Base-by-base conservation (phyloP, 2,113 vertebrate genomes). In the Dromiciops gliroides region DNA sequence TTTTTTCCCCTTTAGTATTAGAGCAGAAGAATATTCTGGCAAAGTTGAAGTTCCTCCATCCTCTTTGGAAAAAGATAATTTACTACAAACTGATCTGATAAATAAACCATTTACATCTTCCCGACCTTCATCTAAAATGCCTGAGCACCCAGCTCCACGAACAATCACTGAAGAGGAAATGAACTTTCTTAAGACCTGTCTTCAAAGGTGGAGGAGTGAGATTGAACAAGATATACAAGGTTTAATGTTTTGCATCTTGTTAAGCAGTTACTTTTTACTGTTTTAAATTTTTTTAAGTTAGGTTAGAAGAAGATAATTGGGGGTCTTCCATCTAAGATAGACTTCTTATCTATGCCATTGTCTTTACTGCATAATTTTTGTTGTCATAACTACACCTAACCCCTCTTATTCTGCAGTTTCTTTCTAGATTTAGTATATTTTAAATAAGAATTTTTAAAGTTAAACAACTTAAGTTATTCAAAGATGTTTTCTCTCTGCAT, bases 181-280 rank as follows among this genome's bases (percentile, higher is more conserved):
- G 88, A 98, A 89, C 94, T 99, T 99, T 1, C 98, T 99, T 4
- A 99, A 98, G 95, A 98, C 96, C 0, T 99, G 99, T 97, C 98
- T 99, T 47, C 99, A 99, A 97, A 99, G 99, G 5, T 99, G 99
- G 99, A 99, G 99, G 95, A 97, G 97, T 0, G 99, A 99, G 97
- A 99, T 99, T 0, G 99, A 99, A 47, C 99, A 99, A 37, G 99
- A 99, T 5, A 98, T 99, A 60, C 99, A 98, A 97, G 99, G 99
- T 99, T 94, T 37, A 92, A 26, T 31, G 12, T 92, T 93, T 51
- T 14, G 26, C 11, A 51, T 3, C 37, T 47, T 94, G 28, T 89
- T 44, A 48, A 26, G 37, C 48, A n/a, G n/a, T 51, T 51, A 26
- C 26, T 48, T 89, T 89, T 50, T 48, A 25, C 50, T 75, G 44